Conservation (phyloP, 2,888 invertebrate species). For the Agapostemon virescens region DNA sequence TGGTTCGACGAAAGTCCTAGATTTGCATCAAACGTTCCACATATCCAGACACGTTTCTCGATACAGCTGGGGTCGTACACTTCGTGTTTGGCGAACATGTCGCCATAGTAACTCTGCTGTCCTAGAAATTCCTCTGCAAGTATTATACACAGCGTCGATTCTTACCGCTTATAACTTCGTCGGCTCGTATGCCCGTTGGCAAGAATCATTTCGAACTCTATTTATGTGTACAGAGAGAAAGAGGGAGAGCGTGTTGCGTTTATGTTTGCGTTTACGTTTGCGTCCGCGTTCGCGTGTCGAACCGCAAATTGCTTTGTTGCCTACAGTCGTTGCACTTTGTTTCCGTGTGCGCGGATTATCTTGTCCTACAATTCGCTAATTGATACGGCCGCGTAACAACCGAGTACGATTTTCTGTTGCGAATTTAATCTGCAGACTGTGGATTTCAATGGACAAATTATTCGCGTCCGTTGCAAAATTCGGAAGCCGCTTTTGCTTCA, state of each 20-base stretch:
- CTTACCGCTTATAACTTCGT: conserved; percentile 4
- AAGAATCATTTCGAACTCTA: not conserved
- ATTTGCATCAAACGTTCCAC: conserved; percentile 14
- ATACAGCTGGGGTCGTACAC: conserved; percentile 6
- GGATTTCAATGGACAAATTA: too few species aligned
- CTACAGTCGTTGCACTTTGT: conserved; percentile 2
- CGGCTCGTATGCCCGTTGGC: not conserved
- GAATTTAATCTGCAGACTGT: not conserved
- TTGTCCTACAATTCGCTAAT: not conserved
- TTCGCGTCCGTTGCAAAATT: not conserved
- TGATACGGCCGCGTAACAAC: not conserved
- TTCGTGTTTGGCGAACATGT: conserved; percentile 58
- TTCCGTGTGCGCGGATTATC: not conserved
- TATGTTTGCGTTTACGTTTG: not conserved
- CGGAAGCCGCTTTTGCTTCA: too few species aligned
- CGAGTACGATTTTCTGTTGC: not conserved
- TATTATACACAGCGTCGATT: conserved; percentile 24
- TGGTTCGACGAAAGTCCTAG: conserved; percentile 14
- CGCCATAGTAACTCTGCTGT: conserved; percentile 57
- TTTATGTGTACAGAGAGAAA: not conserved
- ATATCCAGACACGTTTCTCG: conserved; percentile 14
- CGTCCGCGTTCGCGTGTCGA: not conserved
- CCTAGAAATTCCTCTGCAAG: conserved; percentile 61
- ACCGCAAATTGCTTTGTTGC: not conserved
- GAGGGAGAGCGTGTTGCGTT: not conserved